phyloP scores from a whole-genome alignment of 2,797 vertebrate genomes.

The Setipinna tenuifilis region DNA sequence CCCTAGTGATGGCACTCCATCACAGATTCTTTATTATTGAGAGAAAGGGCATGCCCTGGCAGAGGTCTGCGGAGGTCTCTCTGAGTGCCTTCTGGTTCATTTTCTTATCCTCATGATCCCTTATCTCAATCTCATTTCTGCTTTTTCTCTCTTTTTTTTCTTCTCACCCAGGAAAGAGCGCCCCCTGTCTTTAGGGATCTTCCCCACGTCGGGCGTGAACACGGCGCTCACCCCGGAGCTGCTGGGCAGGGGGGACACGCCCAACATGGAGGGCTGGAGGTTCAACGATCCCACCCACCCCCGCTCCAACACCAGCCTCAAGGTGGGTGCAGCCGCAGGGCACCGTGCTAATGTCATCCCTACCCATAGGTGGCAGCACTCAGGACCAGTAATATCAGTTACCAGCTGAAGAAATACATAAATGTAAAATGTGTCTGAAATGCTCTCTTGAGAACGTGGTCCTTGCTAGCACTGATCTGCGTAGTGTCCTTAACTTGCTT shows the following conservation, averaged over 20 bases:
- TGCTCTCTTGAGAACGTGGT: no score
- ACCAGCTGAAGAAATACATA: background rate
- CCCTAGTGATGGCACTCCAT: no score
- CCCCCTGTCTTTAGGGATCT: slow-evolving; percentile 91
- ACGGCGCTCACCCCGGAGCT: slow-evolving; percentile 81
- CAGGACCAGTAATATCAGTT: background rate
- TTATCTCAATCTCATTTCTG: background rate
- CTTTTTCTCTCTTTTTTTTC: background rate
- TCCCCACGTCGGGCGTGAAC: slow-evolving; percentile 82
- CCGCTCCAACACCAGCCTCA: slow-evolving; percentile 90
- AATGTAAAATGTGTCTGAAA: no score
- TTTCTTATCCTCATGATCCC: no score
- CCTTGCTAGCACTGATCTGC: no score
- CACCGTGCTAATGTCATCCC: background rate
- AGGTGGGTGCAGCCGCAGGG: slow-evolving; percentile 73
- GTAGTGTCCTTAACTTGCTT: no score
- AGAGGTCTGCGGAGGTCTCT: background rate
- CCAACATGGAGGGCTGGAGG: slow-evolving; percentile 88
- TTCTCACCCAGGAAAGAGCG: slow-evolving; percentile 85
- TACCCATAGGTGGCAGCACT: background rate
- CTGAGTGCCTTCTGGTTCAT: background rate
- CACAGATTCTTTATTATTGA: no score
- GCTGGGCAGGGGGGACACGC: slow-evolving; percentile 82
- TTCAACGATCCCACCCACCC: slow-evolving; percentile 84
- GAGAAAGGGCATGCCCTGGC: no score